These are phyloP conservation scores for Metellina segmentata DNA, from an alignment of 2,888 invertebrate genomes.

Conservation along the genomic window DNA sequence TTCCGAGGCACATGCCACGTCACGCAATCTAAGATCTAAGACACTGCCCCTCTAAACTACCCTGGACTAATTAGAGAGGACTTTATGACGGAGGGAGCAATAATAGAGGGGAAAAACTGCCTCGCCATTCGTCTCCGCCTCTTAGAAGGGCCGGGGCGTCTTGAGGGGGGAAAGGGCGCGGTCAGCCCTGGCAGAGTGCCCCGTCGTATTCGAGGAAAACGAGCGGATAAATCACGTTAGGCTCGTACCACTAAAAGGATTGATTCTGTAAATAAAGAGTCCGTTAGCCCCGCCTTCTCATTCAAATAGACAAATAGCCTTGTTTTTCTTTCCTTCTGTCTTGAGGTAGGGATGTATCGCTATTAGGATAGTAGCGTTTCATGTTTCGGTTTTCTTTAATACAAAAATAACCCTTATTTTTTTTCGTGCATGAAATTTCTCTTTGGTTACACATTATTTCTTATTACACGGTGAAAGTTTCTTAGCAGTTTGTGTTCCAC, in stretches of 20 bases:
- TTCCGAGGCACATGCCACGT: not conserved
- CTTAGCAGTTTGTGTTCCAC: too few relatives aligned
- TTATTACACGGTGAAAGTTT: too few relatives aligned
- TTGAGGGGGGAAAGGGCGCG: slow-evolving; percentile 25
- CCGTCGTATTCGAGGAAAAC: slow-evolving; percentile 8
- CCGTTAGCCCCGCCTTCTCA: not conserved
- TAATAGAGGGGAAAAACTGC: not conserved
- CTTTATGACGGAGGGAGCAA: not conserved
- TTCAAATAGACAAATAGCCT: not conserved
- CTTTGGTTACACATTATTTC: too few relatives aligned
- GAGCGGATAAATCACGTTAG: slow-evolving; percentile 55
- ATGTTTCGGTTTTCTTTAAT: not conserved
- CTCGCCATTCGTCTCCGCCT: not conserved
- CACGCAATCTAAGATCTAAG: not conserved
- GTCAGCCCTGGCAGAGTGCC: slow-evolving; percentile 35
- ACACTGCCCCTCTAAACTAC: not conserved
- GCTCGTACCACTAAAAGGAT: slow-evolving; percentile 32
- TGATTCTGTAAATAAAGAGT: slow-evolving; percentile 48
- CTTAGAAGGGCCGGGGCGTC: not conserved
- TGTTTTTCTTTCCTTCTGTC: not conserved
- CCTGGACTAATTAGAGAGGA: not conserved
- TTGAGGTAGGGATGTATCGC: not conserved
- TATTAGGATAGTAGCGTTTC: too few relatives aligned
- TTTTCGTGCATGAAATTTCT: too few relatives aligned
- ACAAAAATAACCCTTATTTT: not conserved